These are phyloP conservation scores for Rhea americana DNA, from an alignment of 2,113 vertebrate genomes.

Conservation along the genomic window DNA sequence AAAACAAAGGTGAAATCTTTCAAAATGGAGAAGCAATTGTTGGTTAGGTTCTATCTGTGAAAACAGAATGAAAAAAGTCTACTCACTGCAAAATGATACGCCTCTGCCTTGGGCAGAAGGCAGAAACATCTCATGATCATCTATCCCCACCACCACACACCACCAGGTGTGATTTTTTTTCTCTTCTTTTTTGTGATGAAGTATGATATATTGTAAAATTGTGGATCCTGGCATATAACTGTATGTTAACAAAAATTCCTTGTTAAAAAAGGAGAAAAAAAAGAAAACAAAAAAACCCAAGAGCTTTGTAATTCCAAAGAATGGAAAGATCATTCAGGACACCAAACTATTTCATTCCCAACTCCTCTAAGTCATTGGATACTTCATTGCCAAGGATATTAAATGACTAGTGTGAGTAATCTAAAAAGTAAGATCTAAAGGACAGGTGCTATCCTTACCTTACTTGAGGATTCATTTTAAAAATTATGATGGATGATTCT, in stretches of 20 bases:
- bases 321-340: background rate
- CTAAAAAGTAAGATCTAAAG: background rate
- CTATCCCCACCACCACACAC: fast-evolving
- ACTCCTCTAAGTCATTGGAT: background rate
- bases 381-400: background rate
- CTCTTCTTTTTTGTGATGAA: background rate
- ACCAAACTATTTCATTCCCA: background rate
- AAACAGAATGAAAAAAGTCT: background rate
- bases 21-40: background rate
- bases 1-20: background rate
- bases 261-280: background rate
- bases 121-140: background rate
- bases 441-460: fast-evolving
- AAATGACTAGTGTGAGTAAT: background rate
- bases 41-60: no score
- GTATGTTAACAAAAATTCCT: background rate
- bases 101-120: background rate
- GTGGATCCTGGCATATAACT: no score
- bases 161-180: background rate
- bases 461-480: background rate
- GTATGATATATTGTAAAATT: background rate
- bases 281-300: no score
- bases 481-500: background rate
- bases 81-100: background rate
- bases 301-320: background rate